These are phyloP conservation scores for Scaptomyza montana DNA, from an alignment of 1,140 invertebrate species.

Conservation along the genomic window DNA sequence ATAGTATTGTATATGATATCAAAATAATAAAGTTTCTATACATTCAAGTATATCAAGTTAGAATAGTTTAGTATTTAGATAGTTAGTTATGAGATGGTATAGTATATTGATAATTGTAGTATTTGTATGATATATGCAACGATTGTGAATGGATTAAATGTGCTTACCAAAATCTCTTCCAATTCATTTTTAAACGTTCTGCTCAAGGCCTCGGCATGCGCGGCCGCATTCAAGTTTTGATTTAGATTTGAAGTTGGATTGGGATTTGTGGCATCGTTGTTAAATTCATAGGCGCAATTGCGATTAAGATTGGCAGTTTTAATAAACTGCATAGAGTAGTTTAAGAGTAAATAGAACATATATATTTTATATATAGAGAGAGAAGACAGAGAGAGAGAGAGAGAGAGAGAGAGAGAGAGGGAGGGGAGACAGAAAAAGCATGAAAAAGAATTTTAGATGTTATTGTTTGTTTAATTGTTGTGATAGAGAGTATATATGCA, in stretches of 20 bases:
- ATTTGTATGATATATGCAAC: slow-evolving; percentile 15
- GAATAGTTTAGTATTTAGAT: neutral
- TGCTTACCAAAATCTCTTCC: slow-evolving; percentile 79
- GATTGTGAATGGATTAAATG: slow-evolving; percentile 17
- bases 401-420: slow-evolving; percentile 3
- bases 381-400: slow-evolving; percentile 40
- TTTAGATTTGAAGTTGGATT: slow-evolving; percentile 70
- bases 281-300: slow-evolving; percentile 78
- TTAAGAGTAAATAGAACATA: slow-evolving; percentile 24
- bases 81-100: neutral
- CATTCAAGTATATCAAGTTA: too few relatives aligned
- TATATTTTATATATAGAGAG: slow-evolving; percentile 15
- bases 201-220: slow-evolving; percentile 73
- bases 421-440: slow-evolving; percentile 45
- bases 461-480: too few relatives aligned
- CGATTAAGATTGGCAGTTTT: slow-evolving; percentile 79
- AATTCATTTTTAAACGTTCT: slow-evolving; percentile 80
- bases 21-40: too few relatives aligned
- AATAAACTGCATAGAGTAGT: slow-evolving; percentile 69
- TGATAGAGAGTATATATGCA: neutral
- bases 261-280: slow-evolving; percentile 73
- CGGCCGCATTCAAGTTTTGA: slow-evolving; percentile 70
- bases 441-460: slow-evolving; percentile 13
- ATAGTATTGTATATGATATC: too few relatives aligned
- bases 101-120: slow-evolving; percentile 6